Evolutionary conservation across 2,113 vertebrate species (phyloP), one percentile per base, ranked within the genome.

Genomic region (Sinosuthora webbiana): DNA sequence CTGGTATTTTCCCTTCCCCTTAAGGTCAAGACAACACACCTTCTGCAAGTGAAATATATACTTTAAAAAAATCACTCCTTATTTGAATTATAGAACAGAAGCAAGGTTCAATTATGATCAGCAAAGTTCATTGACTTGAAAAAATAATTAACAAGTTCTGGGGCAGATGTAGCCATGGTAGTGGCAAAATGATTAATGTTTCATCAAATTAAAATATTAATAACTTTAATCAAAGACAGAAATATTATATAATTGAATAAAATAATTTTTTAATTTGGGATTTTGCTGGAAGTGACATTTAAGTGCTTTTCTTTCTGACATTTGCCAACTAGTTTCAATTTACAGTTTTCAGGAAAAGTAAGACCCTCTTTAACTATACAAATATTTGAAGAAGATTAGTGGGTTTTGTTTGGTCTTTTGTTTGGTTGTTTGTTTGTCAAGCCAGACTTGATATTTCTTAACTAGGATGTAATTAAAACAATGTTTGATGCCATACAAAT

Each of bases 321-420:
- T 52, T 55, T 76, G 9, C 6, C 5, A 80, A 44, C 24, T n/a
- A 42, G 28, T 60, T 65, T 6, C 3, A 42, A 57, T 31, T 45
- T 11, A 42, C 7, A 33, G 11, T 80, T 68, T 89, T 41, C 49
- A 60, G 23, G 9, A 63, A 53, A 85, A 31, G 4, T n/a, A 55
- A 37, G 7, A 67, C 0, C 1, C 2, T 70, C 24, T 67, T 60
- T 49, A 73, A 44, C 7, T 3, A 19, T 31, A n/a, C 3, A 59
- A 68, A 64, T n/a, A 75, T 23, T 62, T 79, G 24, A 77, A 83
- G 30, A 81, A 22, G 27, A 50, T 28, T 84, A 27, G 2, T 3
- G 3, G 8, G 5, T 7, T 53, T 74, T 17, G 1, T 20, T 64
- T 56, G 13, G 3, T 63, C 35, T 14, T 1, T 47, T 63, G 4